A percentile compares a stretch with the other conserved stretches of the same genome.
Conservation (phyloP, 2,797 vertebrate species). For the Brachyrhaphis roseni region DNA sequence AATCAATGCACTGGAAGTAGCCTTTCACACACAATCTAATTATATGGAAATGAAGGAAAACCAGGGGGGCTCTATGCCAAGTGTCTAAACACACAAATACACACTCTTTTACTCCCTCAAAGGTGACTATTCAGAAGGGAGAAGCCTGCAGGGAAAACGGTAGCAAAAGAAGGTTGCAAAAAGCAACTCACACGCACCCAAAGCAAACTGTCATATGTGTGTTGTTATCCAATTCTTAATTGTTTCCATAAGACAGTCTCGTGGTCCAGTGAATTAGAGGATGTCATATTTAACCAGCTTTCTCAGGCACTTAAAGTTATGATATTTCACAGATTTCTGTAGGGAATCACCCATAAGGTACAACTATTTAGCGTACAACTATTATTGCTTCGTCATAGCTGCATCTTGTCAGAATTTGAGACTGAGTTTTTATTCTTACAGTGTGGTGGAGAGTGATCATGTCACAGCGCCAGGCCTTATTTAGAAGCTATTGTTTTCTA, state of each 20-base stretch:
- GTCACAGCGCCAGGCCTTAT: conserved; percentile 14
- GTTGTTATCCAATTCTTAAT: conserved; percentile 28
- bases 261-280: not conserved
- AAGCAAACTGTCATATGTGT: conserved; percentile 21
- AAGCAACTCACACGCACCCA: conserved; percentile 22
- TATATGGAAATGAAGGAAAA: conserved; percentile 93
- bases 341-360: conserved; percentile 45
- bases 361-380: conserved; percentile 31
- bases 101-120: conserved; percentile 8
- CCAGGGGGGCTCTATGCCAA: conserved; percentile 83
- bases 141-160: conserved; percentile 16
- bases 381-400: conserved; percentile 22
- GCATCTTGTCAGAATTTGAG: conserved; percentile 23
- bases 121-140: conserved; percentile 12
- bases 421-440: conserved; percentile 7
- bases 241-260: conserved; percentile 35
- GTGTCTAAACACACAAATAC: conserved; percentile 65
- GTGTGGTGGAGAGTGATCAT: conserved; percentile 15
- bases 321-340: conserved; percentile 33
- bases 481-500: conserved; percentile 12
- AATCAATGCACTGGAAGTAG: conserved; percentile 95
- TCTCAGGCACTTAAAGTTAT: conserved; percentile 16
- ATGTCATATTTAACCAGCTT: not conserved
- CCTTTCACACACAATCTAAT: conserved; percentile 97
- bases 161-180: conserved; percentile 13